Percentiles rank a stretch among this genome's conserved stretches.
Evolutionary conservation across 2,888 invertebrate genomes (phyloP).

Genomic region (Apocheima hispidaria): DNA sequence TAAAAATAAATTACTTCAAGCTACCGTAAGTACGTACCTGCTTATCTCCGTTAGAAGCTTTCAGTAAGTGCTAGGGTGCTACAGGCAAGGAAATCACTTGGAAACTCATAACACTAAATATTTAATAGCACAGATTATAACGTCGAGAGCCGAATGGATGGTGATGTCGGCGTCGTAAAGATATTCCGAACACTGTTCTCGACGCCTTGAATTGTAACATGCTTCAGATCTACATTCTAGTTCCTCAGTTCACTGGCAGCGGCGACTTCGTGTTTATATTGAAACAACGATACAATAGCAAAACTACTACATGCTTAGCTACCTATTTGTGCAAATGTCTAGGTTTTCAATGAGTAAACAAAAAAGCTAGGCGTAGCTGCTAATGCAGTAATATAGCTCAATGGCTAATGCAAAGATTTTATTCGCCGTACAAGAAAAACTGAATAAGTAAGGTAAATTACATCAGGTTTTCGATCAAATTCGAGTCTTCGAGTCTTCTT

Average conservation of each 20-base stretch:
- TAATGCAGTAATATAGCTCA: too few relatives aligned
- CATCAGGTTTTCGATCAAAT: too few relatives aligned
- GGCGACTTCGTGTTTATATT: not conserved
- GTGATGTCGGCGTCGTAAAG: constrained; percentile 40
- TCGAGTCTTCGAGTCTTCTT: too few relatives aligned
- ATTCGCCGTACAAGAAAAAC: too few relatives aligned
- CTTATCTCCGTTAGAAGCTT: constrained; percentile 1
- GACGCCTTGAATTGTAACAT: constrained; percentile 42
- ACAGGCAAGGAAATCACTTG: not conserved
- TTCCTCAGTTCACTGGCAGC: constrained; percentile 39
- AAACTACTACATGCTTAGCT: too few relatives aligned
- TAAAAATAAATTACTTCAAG: not conserved
- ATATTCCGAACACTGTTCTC: constrained; percentile 39
- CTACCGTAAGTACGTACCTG: not conserved
- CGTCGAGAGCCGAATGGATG: constrained; percentile 22
- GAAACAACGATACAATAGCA: not conserved
- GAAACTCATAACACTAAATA: constrained; percentile 18
- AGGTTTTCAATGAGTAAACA: too few relatives aligned
- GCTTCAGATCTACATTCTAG: constrained; percentile 43
- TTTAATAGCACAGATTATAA: constrained; percentile 29
- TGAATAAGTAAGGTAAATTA: too few relatives aligned
- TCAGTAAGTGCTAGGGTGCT: constrained; percentile 3
- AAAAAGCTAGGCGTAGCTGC: too few relatives aligned
- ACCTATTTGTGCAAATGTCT: too few relatives aligned
- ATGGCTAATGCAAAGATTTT: too few relatives aligned